Base-by-base conservation (phyloP, 2,797 vertebrate genomes). In the Graptemys geographica region DNA sequence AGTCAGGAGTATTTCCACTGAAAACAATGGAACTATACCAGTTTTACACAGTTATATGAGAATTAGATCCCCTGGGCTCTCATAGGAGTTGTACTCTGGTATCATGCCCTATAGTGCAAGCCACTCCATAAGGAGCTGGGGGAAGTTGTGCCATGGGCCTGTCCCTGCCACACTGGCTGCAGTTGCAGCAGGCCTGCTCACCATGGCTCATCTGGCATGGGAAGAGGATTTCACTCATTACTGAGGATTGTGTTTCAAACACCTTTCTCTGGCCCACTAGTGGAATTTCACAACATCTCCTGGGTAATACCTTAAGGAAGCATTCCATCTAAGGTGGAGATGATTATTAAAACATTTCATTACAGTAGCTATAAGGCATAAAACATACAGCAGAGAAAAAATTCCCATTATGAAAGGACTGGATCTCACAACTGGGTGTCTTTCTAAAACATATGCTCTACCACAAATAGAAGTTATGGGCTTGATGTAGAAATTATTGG, bases 401-500 rank as follows among this genome's bases (percentile, higher is more conserved):
- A 18, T 37, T 11, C 65, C 65, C 65, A 9, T 69, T 69, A 69
- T 37, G 19, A 69, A 69, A 69, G 18, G n/a, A 18, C n/a, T 19
- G n/a, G 19, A 31, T 53, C 52, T 53, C 52, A 21, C 19, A 18
- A 53, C 19, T 8, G 52, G 19, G 19, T 69, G 33, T 37, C 65
- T 69, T 69, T n/a, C 65, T 69, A 69, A 59, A 59, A 59, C 10
- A 28, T 74, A 79, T 65, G 69, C 51, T 55, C 53, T 83, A 76
- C 59, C 41, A 94, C 62, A 76, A 83, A 79, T 49, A 72, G 18
- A 94, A 49, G 28, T 95, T 53, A 52, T 93, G 81, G 65, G 79
- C 51, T 93, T 81, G 79, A 92, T 41, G 0, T 84, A 93, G 93
- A 81, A 94, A 95, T 94, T 96, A 59, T 93, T 94, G 92, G 81